Evolutionary conservation across 2,888 invertebrate genomes (phyloP).

Genomic region (Chymomyza procnemis): DNA sequence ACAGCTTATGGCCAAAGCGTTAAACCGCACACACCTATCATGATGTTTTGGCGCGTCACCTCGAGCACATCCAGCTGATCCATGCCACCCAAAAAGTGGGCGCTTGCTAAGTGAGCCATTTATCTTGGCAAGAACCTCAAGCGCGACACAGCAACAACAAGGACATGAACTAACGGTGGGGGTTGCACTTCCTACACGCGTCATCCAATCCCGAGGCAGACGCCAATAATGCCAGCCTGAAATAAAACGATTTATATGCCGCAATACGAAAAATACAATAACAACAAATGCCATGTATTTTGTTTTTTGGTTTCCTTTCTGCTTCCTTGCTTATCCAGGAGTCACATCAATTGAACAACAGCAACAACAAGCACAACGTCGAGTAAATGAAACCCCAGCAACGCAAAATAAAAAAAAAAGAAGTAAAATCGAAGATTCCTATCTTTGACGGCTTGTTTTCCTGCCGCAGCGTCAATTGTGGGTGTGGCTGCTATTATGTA

Average conservation of each 20-base stretch:
- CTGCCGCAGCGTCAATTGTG: conserved; percentile 35
- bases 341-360: conserved; percentile 62
- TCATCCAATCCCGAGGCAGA: conserved; percentile 64
- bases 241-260: conserved; percentile 75
- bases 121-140: conserved; percentile 76
- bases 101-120: conserved; percentile 77
- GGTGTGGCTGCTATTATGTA: conserved; percentile 74
- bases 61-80: conserved; percentile 27
- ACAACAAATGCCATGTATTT: conserved; percentile 28
- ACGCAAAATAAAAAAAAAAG: conserved; percentile 28
- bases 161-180: conserved; percentile 16
- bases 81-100: conserved; percentile 30
- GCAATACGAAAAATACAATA: conserved; percentile 51
- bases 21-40: conserved; percentile 72
- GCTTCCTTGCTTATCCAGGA: conserved; percentile 55
- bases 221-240: conserved; percentile 63
- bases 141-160: conserved; percentile 60
- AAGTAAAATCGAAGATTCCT: conserved; percentile 75
- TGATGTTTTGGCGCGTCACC: conserved; percentile 46
- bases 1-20: conserved; percentile 46
- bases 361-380: conserved; percentile 25
- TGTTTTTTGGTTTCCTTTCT: conserved; percentile 28
- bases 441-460: conserved; percentile 74
- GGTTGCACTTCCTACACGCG: conserved; percentile 62
- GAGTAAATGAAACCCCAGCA: conserved; percentile 62